These are phyloP conservation scores for Automeris io DNA, from an alignment of 2,888 invertebrate species.

Conservation along the genomic window DNA sequence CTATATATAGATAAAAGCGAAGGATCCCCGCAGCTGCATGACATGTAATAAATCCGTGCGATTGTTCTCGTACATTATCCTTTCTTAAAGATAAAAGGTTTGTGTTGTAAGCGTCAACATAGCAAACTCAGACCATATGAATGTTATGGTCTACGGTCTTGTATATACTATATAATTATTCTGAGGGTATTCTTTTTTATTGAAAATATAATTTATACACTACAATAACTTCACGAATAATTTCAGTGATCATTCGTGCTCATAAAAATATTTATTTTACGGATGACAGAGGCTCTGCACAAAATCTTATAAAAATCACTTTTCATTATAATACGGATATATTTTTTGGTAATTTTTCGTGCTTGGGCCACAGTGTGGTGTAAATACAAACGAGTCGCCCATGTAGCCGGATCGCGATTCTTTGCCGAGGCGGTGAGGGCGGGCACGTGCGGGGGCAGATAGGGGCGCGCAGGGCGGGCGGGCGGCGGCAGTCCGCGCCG, in stretches of 20 bases:
- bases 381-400: constrained; percentile 47
- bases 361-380: constrained; percentile 28
- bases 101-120: constrained; percentile 25
- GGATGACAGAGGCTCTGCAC: no score
- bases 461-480: constrained; percentile 53
- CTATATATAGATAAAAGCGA: no score
- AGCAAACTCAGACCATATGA: constrained; percentile 30
- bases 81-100: constrained; percentile 22
- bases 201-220: neutral
- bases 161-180: no score
- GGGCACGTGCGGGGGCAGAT: constrained; percentile 23
- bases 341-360: neutral
- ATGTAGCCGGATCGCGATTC: constrained; percentile 40
- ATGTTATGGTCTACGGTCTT: constrained; percentile 49
- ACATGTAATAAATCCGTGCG: constrained; percentile 2
- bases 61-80: constrained; percentile 14
- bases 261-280: no score
- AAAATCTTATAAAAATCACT: no score
- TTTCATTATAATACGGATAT: neutral
- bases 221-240: no score
- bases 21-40: neutral
- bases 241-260: no score
- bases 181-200: neutral
- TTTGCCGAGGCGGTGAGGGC: constrained; percentile 37
- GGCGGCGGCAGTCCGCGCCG: constrained; percentile 53